These are phyloP conservation scores for Dryomyza anilis DNA, from an alignment of 2,888 invertebrate species.

Conservation along the genomic window DNA sequence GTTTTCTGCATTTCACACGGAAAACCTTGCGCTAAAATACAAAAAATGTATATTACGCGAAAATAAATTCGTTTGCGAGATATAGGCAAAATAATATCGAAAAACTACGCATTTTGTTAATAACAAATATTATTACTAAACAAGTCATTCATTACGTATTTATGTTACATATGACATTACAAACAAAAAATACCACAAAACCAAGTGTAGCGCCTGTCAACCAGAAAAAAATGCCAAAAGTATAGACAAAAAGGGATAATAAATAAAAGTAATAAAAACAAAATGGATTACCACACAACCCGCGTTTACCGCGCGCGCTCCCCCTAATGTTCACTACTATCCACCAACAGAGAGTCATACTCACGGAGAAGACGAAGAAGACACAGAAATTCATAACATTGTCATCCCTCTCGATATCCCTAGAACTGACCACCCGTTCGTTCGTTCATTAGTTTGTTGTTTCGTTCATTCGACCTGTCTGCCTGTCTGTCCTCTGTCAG, in stretches of 20 bases:
- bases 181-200: not conserved
- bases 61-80: no score
- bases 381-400: no score
- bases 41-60: no score
- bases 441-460: not conserved
- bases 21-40: no score
- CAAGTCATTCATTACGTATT: no score
- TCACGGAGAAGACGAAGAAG: no score
- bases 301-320: constrained; percentile 34
- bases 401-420: not conserved
- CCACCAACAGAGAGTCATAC: no score
- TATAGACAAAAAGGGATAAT: constrained; percentile 14
- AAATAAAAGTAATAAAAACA: constrained; percentile 34
- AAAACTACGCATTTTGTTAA: not conserved
- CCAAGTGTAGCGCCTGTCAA: no score
- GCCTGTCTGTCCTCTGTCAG: not conserved
- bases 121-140: no score
- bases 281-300: constrained; percentile 46
- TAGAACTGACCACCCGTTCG: not conserved
- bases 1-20: no score
- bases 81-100: no score
- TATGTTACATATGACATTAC: no score
- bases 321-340: not conserved
- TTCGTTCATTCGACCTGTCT: not conserved
- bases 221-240: not conserved